Evolutionary conservation across 2,113 vertebrate genomes (phyloP).

Genomic region (Genyomyrus donnyi): DNA sequence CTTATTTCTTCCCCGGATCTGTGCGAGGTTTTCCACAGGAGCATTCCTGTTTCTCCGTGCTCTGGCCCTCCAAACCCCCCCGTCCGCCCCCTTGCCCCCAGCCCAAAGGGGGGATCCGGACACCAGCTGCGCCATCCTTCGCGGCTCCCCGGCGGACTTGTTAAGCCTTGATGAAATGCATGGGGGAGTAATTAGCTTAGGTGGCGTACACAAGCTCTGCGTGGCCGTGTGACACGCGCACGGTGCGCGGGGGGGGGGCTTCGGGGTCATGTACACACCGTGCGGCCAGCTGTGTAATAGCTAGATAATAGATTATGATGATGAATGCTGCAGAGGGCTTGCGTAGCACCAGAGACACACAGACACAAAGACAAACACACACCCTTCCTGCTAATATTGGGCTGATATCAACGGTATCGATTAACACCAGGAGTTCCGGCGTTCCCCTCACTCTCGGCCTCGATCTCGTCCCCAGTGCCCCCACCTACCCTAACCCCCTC

Average conservation of each 20-base stretch:
- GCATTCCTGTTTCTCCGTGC: not conserved
- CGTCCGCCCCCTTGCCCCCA: conserved; percentile 5
- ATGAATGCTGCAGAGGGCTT: not conserved
- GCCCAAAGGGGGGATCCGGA: conserved; percentile 24
- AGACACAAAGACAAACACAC: not conserved
- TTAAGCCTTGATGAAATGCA: conserved; percentile 50
- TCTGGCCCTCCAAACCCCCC: not conserved
- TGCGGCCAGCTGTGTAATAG: not conserved
- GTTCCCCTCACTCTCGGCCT: not conserved
- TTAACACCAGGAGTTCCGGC: not conserved
- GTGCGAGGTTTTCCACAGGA: not conserved
- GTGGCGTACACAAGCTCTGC: conserved; percentile 24
- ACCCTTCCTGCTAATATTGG: no score
- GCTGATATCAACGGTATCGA: not conserved
- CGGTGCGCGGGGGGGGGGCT: not conserved
- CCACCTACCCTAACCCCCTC: not conserved
- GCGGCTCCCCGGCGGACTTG: conserved; percentile 43
- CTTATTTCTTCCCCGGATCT: not conserved
- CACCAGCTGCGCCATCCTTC: conserved; percentile 29
- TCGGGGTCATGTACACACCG: not conserved
- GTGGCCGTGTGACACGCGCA: not conserved
- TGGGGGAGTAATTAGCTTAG: conserved; percentile 48
- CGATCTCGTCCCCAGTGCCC: not conserved
- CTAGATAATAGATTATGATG: not conserved
- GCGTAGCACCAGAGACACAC: not conserved